These are phyloP conservation scores for Lynx canadensis DNA, from an alignment of 2,113 vertebrate species.

Conservation along the genomic window DNA sequence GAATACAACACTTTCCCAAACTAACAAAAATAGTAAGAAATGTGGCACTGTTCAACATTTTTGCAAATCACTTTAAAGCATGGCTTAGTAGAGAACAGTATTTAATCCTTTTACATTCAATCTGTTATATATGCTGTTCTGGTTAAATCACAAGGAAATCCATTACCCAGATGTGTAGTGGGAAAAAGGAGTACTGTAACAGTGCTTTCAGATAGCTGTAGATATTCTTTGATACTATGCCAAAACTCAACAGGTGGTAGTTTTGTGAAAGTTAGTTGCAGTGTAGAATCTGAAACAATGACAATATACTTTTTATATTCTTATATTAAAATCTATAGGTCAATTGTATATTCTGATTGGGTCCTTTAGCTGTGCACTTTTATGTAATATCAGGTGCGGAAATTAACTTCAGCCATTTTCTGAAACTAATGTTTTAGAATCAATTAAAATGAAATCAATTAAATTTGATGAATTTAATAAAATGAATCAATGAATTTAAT, in stretches of 20 bases:
- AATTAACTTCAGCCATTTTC: not conserved
- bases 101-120: not conserved
- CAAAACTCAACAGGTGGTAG: not conserved
- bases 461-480: too few relatives aligned
- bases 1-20: not conserved
- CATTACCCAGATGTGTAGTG: not conserved
- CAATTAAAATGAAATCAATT: too few relatives aligned
- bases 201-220: not conserved
- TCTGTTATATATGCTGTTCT: not conserved
- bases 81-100: not conserved
- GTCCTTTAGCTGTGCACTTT: not conserved
- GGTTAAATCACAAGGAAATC: not conserved
- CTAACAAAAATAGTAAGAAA: constrained; percentile 4
- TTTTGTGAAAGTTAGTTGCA: not conserved
- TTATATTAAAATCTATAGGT: not conserved
- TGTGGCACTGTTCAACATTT: not conserved
- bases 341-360: not conserved
- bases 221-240: not conserved
- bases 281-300: not conserved
- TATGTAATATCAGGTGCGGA: not conserved
- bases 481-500: too few relatives aligned
- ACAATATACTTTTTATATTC: not conserved
- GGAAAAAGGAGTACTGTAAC: not conserved
- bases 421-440: not conserved
- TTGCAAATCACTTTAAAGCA: not conserved